Evolutionary conservation across 2,888 invertebrate species (phyloP).

Genomic region (Rhopalosiphum nymphaeae): DNA sequence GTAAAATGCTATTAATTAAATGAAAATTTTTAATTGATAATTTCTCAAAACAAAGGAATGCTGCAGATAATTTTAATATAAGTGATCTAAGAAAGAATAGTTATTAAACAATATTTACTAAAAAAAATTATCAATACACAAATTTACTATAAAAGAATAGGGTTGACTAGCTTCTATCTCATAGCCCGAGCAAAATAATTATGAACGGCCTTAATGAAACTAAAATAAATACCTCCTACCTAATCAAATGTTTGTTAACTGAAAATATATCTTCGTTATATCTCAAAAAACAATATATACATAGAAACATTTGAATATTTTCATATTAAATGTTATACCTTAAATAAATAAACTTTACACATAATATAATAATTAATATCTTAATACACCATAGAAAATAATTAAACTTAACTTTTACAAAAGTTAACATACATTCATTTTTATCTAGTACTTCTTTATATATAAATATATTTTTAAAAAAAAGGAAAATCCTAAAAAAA

Average conservation of each 20-base stretch:
- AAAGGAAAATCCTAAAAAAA: too few species aligned
- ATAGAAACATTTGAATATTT: too few species aligned
- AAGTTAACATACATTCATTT: too few species aligned
- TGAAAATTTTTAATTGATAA: background rate
- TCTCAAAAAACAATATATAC: background rate
- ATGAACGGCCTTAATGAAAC: conserved; percentile 26
- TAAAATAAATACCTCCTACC: background rate
- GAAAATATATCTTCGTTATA: conserved; percentile 8
- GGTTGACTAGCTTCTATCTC: conserved; percentile 29
- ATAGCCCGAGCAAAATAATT: conserved; percentile 28
- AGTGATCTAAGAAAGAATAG: background rate
- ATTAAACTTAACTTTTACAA: too few species aligned
- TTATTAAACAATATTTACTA: background rate
- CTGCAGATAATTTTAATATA: background rate
- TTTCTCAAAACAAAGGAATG: background rate
- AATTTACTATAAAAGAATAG: background rate
- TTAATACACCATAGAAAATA: too few species aligned
- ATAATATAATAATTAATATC: background rate
- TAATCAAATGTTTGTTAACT: background rate
- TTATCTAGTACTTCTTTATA: too few species aligned
- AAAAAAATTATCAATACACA: background rate
- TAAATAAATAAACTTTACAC: too few species aligned
- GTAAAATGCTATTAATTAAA: background rate
- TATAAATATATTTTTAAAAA: too few species aligned
- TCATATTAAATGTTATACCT: too few species aligned